Evolutionary conservation across 2,797 vertebrate genomes (phyloP).

Genomic region (Hydrolagus colliei): DNA sequence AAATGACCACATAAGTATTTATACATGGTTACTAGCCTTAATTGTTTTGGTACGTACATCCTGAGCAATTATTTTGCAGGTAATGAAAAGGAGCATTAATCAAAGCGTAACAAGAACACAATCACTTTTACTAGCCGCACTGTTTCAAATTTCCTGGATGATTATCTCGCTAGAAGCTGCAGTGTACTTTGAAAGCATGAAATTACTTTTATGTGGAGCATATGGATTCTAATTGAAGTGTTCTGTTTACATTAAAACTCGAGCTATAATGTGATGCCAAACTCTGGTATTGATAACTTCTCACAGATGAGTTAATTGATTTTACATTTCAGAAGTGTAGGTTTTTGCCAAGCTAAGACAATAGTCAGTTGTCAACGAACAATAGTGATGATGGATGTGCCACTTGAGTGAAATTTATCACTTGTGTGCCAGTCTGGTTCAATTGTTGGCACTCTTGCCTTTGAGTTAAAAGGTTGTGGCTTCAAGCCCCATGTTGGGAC

Average conservation of each 20-base stretch:
- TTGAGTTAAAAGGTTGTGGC: too few species aligned
- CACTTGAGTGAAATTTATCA: background rate
- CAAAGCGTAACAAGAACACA: constrained; percentile 7
- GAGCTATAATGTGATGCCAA: background rate
- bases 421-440: too few species aligned
- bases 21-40: background rate
- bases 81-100: constrained; percentile 9
- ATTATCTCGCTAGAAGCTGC: background rate
- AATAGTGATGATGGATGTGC: background rate
- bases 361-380: background rate
- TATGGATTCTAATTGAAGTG: background rate
- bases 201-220: constrained; percentile 19
- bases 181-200: constrained; percentile 7
- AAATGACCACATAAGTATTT: background rate
- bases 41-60: background rate
- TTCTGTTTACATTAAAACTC: background rate
- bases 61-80: background rate
- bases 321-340: background rate
- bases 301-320: background rate
- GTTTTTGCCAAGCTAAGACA: background rate
- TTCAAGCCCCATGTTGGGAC: too few species aligned
- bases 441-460: too few species aligned
- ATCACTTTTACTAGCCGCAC: background rate
- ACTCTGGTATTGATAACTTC: background rate
- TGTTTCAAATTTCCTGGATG: background rate